phyloP scores from a whole-genome alignment of 2,888 invertebrate genomes.

The Dynastes grantii region DNA sequence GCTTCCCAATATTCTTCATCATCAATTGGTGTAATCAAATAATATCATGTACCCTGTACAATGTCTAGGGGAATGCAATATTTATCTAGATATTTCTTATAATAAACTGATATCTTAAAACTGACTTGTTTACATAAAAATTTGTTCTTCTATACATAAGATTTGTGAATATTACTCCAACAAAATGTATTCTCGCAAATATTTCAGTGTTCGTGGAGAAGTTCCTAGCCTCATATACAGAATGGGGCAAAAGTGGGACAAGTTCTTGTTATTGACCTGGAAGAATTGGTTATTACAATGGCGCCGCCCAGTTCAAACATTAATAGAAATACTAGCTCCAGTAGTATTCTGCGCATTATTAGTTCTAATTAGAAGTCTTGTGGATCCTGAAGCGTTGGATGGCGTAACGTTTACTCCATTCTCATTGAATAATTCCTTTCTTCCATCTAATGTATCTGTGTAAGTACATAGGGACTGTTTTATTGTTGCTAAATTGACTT shows the following conservation, averaged over 20 bases:
- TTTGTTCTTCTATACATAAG: no score
- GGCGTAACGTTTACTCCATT: slow-evolving; percentile 62
- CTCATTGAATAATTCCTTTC: slow-evolving; percentile 52
- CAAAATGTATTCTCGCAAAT: slow-evolving; percentile 24
- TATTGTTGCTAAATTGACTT: not conserved
- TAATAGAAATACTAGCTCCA: slow-evolving; percentile 78
- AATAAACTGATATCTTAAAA: no score
- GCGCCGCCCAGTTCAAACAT: slow-evolving; percentile 79
- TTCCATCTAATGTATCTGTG: slow-evolving; percentile 30
- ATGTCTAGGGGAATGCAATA: no score
- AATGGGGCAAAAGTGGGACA: slow-evolving; percentile 50
- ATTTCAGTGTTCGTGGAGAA: slow-evolving; percentile 4
- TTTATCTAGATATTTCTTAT: no score
- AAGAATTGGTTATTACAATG: slow-evolving; percentile 86
- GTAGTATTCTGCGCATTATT: slow-evolving; percentile 79
- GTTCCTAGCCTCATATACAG: not conserved
- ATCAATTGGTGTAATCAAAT: no score
- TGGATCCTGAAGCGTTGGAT: slow-evolving; percentile 72
- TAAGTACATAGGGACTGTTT: slow-evolving; percentile 8
- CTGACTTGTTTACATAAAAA: not conserved
- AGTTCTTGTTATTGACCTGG: slow-evolving; percentile 83
- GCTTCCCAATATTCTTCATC: no score
- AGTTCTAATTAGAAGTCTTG: slow-evolving; percentile 80
- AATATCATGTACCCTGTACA: no score
- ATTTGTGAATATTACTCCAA: not conserved